Evolutionary conservation across 2,888 invertebrate genomes (phyloP).

Genomic region (Hetaerina titia): DNA sequence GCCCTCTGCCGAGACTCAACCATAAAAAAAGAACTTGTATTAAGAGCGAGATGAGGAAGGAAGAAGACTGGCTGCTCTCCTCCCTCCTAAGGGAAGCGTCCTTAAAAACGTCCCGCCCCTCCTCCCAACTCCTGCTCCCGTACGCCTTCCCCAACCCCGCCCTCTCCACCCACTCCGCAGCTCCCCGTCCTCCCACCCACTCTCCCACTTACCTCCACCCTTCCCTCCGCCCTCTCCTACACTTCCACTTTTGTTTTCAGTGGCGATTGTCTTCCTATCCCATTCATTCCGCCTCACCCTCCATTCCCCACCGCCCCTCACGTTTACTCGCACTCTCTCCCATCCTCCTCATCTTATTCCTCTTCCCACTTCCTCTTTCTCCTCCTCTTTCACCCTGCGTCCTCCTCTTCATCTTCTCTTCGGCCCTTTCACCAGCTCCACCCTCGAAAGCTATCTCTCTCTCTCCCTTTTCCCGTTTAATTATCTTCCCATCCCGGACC

Average conservation of each 20-base stretch:
- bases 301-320: not conserved
- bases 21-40: not conserved
- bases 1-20: not conserved
- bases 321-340: not conserved
- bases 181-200: not conserved
- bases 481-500: constrained; percentile 39
- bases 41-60: not conserved
- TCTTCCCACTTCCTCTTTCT: not conserved
- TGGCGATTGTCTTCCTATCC: constrained; percentile 3
- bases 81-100: not conserved
- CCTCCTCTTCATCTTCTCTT: not conserved
- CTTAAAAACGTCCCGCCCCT: not conserved
- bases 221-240: not conserved
- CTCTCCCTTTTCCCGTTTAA: not conserved
- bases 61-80: not conserved
- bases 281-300: not conserved
- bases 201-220: not conserved
- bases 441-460: not conserved
- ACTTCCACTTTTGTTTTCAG: not conserved
- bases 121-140: not conserved
- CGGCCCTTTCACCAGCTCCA: too few species aligned
- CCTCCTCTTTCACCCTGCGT: not conserved
- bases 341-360: not conserved
- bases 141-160: not conserved
- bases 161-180: not conserved